phyloP scores from a whole-genome alignment of 2,113 vertebrate genomes.

The Acrocephalus kingi region DNA sequence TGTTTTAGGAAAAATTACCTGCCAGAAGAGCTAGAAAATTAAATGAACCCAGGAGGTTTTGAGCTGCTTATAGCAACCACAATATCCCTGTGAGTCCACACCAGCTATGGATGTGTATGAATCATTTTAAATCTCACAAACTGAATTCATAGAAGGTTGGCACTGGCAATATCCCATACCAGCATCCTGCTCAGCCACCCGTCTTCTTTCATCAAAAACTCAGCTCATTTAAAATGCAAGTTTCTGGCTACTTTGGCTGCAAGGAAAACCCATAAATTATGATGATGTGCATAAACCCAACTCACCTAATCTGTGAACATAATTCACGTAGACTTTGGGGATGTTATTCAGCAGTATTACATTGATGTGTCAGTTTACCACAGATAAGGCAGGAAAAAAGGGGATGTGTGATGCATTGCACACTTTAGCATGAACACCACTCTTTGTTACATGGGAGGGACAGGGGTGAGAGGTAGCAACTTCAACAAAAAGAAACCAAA shows the following conservation, averaged over 20 bases:
- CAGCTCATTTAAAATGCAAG: not conserved
- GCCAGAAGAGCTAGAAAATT: not conserved
- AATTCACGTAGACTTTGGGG: not conserved
- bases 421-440: not conserved
- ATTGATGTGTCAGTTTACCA: not conserved
- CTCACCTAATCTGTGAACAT: not conserved
- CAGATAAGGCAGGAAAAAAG: not conserved
- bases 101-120: not conserved
- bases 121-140: not conserved
- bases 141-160: not conserved
- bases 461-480: not conserved
- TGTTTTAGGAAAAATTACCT: not conserved
- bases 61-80: not conserved
- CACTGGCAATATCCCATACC: not conserved
- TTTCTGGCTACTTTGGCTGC: not conserved
- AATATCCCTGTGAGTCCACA: not conserved
- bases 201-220: not conserved
- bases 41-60: not conserved
- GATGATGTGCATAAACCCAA: not conserved
- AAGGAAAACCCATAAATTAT: not conserved
- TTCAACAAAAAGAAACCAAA: not conserved
- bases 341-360: not conserved
- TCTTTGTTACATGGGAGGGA: not conserved
- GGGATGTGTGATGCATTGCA: not conserved
- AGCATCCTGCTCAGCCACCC: not conserved